Conservation (phyloP, 2,113 vertebrate species). For the Mesoclemmys tuberculata region DNA sequence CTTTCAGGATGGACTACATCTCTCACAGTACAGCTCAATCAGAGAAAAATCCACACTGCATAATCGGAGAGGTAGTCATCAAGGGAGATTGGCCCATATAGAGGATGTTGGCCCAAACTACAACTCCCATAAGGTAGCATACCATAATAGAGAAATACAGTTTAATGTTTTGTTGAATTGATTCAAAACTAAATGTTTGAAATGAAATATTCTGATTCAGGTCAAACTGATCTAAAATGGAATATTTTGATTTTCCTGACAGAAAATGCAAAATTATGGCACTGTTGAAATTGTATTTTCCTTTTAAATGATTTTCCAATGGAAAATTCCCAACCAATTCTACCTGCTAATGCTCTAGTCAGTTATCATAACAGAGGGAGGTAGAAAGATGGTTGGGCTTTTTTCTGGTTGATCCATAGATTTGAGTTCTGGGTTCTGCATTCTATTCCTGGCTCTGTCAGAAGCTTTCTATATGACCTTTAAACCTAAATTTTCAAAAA, state of each 20-base stretch:
- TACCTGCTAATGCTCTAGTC: not conserved
- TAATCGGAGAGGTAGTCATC: not conserved
- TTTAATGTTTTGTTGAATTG: not conserved
- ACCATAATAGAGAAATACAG: not conserved
- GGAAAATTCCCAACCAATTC: not conserved
- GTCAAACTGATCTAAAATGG: not conserved
- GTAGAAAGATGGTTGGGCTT: too few species aligned
- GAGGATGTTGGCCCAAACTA: not conserved
- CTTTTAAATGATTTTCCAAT: not conserved
- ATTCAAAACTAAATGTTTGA: fast-evolving
- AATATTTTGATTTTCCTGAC: not conserved
- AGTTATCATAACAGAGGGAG: not conserved
- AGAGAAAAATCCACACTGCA: not conserved
- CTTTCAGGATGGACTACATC: not conserved
- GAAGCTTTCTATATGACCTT: not conserved
- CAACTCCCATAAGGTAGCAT: not conserved
- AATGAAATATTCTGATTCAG: not conserved
- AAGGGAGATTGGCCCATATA: not conserved
- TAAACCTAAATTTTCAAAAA: not conserved
- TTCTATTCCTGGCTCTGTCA: not conserved
- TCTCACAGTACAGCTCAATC: not conserved
- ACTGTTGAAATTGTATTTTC: not conserved
- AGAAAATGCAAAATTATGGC: too few species aligned
- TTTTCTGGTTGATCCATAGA: not conserved
- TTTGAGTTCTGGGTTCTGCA: not conserved